Base-by-base conservation (phyloP, 2,888 invertebrate genomes). In the Campaea margaritaria region DNA sequence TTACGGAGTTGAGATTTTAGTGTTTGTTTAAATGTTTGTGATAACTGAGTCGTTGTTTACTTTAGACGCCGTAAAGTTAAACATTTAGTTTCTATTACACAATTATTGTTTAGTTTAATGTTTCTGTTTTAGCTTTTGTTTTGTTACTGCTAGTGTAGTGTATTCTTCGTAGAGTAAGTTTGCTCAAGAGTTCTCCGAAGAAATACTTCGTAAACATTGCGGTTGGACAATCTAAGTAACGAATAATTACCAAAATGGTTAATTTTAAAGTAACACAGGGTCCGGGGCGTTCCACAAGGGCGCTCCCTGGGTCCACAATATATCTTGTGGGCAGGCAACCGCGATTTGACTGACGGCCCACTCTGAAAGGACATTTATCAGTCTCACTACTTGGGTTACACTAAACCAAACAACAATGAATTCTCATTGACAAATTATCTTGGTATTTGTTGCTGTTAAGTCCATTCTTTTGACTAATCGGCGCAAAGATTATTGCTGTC, bases 311-410 rank as follows among this genome's bases (percentile, higher is more conserved):
- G 89, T 87, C 88, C 85, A 89, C 86, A 91, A 92, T 91, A 91
- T 89, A 92, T 92, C 91, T 91, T 91, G 90, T 81, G 91, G 89
- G 85, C 89, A 88, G 87, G 89, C 90, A 90, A 90, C 91, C 91
- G 89, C 91, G 89, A 87, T 90, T 91, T 91, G 91, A 91, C 87
- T 91, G 91, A 91, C 91, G 89, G 89, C 87, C 85, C 81, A 81
- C 88, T 86, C 87, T 90, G 91, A 92, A 89, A 87, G 91, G 90
- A 89, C 90, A 92, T 91, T 91, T 89, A 91, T 92, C 91, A 90
- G 90, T 82, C 89, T 90, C 91, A 88, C 89, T 88, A 89, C 89
- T 69, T 83, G 89, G 89, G 89, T 87, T 88, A 88, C 89, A 86
- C 86, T 89, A 88, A 89, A 90, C 89, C 90, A 90, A 91, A 91